Conservation (phyloP, 2,888 invertebrate genomes). For the Eupeodes luniger region DNA sequence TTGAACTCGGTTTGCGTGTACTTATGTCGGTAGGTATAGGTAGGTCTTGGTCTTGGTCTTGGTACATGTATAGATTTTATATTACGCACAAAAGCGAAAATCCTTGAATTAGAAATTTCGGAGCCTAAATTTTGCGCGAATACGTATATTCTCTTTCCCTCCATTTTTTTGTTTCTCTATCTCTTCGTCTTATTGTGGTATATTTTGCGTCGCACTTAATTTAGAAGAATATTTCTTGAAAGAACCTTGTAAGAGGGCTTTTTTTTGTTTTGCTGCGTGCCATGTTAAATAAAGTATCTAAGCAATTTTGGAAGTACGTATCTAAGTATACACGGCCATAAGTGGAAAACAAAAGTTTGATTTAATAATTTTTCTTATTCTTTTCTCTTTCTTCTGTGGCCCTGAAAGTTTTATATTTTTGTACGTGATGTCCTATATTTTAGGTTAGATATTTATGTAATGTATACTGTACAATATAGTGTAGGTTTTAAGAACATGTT, state of each 20-base stretch:
- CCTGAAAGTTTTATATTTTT: constrained; percentile 49
- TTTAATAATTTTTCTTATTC: not conserved
- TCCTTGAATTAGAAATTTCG: constrained; percentile 37
- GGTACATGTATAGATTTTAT: not conserved
- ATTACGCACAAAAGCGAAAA: constrained; percentile 35
- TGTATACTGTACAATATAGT: too few species aligned
- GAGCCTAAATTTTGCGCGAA: constrained; percentile 33
- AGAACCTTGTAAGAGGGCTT: not conserved
- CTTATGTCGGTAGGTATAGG: not conserved
- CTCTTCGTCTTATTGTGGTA: not conserved
- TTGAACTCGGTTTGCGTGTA: constrained; percentile 36
- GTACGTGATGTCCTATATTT: constrained; percentile 22
- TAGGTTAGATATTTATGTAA: not conserved
- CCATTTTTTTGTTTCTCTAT: too few species aligned
- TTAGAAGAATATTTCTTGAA: constrained; percentile 21
- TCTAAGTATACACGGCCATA: not conserved
- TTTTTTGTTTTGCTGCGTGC: not conserved
- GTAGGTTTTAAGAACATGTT: constrained; percentile 33
- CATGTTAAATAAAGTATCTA: not conserved
- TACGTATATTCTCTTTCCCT: not conserved
- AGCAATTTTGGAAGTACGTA: constrained; percentile 1
- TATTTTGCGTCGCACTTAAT: constrained; percentile 54
- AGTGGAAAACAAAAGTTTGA: not conserved
- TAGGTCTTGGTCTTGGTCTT: too few species aligned
- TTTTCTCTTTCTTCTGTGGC: constrained; percentile 7